These are phyloP conservation scores for Murina feae DNA, from an alignment of 2,113 vertebrate species.

Conservation along the genomic window DNA sequence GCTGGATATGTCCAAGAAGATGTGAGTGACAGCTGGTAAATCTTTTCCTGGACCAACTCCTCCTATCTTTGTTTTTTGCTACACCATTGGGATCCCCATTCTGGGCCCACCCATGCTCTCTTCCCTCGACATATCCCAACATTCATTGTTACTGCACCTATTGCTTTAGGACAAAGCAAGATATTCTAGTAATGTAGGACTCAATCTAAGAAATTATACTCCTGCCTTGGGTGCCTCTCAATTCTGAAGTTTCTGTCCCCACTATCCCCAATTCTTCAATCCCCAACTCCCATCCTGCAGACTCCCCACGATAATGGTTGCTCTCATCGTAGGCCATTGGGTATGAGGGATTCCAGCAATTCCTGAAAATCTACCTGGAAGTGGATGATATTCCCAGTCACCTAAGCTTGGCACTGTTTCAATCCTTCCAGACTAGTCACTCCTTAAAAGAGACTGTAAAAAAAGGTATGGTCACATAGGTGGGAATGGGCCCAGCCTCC, in stretches of 20 bases:
- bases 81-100: neutral
- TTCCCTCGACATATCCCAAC: neutral
- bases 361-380: constrained; percentile 90
- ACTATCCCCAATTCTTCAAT: neutral
- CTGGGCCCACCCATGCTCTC: neutral
- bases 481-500: neutral
- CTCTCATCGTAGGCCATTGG: constrained; percentile 83
- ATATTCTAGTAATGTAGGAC: neutral
- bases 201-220: neutral
- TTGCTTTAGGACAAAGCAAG: constrained; percentile 44
- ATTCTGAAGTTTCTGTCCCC: neutral
- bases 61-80: constrained; percentile 32
- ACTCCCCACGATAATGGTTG: neutral
- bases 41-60: neutral
- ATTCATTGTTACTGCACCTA: neutral
- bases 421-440: constrained; percentile 85
- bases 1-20: constrained; percentile 85
- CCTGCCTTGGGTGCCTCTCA: neutral
- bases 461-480: constrained; percentile 19
- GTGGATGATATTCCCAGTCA: constrained; percentile 83
- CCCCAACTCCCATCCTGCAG: neutral
- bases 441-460: neutral
- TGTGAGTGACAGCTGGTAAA: constrained; percentile 79
- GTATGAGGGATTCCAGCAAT: constrained; percentile 86
- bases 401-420: constrained; percentile 87